phyloP scores from a whole-genome alignment of 2,113 vertebrate genomes.

The Bungarus multicinctus region DNA sequence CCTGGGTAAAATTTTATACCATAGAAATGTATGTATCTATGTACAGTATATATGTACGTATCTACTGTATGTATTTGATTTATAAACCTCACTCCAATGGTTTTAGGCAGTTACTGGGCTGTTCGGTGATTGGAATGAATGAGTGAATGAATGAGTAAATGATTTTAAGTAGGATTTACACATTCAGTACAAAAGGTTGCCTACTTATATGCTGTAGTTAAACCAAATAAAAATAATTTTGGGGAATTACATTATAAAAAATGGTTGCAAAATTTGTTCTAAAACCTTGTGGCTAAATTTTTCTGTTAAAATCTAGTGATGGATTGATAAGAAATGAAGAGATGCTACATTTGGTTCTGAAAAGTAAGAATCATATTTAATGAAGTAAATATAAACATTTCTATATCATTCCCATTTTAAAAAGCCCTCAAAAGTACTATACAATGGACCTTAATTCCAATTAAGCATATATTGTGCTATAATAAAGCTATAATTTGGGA shows the following conservation, averaged over 20 bases:
- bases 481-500: not conserved
- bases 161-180: too few relatives aligned
- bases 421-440: not conserved
- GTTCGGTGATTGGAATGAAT: too few relatives aligned
- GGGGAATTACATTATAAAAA: too few relatives aligned
- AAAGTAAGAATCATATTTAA: not conserved
- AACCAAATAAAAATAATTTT: too few relatives aligned
- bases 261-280: not conserved
- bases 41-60: too few relatives aligned
- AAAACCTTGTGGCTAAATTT: not conserved
- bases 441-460: not conserved
- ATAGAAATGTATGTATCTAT: too few relatives aligned
- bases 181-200: too few relatives aligned
- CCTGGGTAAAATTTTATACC: not conserved
- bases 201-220: too few relatives aligned
- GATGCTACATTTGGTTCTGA: not conserved
- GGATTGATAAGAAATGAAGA: not conserved
- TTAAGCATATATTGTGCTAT: not conserved
- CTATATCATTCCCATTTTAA: not conserved
- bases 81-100: too few relatives aligned
- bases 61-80: too few relatives aligned
- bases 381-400: not conserved
- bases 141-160: too few relatives aligned
- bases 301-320: slow-evolving; percentile 12
- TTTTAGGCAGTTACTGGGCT: too few relatives aligned